These are phyloP conservation scores for Gallinago solitaria DNA, from an alignment of 2,797 vertebrate genomes.

Conservation along the genomic window DNA sequence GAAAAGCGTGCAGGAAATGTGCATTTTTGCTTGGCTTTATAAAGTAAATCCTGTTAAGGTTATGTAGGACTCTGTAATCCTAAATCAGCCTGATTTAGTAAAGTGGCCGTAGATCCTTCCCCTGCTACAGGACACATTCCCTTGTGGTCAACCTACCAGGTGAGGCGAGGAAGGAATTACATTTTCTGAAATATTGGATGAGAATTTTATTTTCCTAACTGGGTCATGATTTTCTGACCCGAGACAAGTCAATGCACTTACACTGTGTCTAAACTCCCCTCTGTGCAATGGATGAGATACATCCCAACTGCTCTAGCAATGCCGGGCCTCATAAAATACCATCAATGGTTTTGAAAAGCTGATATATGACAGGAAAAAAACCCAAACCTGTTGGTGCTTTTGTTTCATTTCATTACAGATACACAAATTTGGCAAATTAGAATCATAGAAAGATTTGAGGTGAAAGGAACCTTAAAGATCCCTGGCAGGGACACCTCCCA, in stretches of 20 bases:
- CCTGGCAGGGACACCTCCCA: too few relatives aligned
- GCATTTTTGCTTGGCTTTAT: neutral
- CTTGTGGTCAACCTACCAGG: neutral
- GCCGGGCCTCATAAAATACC: neutral
- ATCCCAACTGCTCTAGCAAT: neutral
- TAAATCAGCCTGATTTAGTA: neutral
- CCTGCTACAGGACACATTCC: neutral
- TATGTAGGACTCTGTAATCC: accelerated
- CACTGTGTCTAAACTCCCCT: neutral
- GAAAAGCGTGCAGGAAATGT: neutral
- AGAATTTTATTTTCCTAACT: neutral
- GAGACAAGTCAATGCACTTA: neutral
- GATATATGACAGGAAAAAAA: neutral
- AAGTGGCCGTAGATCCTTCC: neutral
- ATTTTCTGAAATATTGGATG: neutral
- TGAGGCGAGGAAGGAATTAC: neutral
- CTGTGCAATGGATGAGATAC: neutral
- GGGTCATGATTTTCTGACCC: neutral
- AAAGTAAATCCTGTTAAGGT: neutral
- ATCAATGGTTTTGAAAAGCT: neutral
- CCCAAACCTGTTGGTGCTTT: neutral
- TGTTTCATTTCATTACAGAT: neutral
- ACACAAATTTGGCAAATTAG: neutral
- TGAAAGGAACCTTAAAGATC: too few relatives aligned
- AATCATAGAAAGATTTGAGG: too few relatives aligned